Conservation (phyloP, 2,113 vertebrate genomes). For the Brachypodius melanocephalos region DNA sequence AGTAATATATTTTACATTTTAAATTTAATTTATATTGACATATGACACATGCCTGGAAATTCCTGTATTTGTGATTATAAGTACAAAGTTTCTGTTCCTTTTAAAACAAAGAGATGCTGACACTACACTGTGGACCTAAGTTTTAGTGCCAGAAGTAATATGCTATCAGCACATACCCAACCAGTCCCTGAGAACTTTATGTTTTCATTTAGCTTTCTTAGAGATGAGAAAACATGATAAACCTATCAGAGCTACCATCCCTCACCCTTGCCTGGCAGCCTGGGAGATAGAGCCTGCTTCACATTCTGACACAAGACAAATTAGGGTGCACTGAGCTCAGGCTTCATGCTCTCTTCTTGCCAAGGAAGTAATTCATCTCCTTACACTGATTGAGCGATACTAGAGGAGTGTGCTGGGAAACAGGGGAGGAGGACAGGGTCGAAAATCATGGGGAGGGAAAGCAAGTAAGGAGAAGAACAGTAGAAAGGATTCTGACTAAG, state of each 20-base stretch:
- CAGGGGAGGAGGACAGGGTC: not conserved
- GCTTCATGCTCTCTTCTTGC: slow-evolving; percentile 30
- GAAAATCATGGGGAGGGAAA: not conserved
- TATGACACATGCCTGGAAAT: not conserved
- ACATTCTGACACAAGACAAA: slow-evolving; percentile 59
- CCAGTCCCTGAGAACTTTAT: slow-evolving; percentile 28
- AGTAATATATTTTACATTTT: not conserved
- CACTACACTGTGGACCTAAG: slow-evolving; percentile 8
- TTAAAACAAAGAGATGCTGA: not conserved
- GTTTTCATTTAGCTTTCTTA: slow-evolving; percentile 64
- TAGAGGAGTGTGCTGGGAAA: not conserved
- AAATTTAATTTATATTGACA: not conserved
- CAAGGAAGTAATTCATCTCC: slow-evolving; percentile 31
- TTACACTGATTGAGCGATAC: slow-evolving; percentile 25
- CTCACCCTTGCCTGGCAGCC: slow-evolving; percentile 64
- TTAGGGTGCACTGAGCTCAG: slow-evolving; percentile 2
- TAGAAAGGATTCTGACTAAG: not conserved
- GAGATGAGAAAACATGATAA: slow-evolving; percentile 73
- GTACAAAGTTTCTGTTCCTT: not conserved
- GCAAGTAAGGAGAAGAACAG: not conserved
- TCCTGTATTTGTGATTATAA: not conserved
- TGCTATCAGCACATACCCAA: slow-evolving; percentile 6
- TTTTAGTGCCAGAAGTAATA: slow-evolving; percentile 43
- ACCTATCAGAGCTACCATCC: slow-evolving; percentile 70
- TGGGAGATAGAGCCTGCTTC: slow-evolving; percentile 51